Conservation (phyloP, 2,888 invertebrate species). For the Drosophila paracracens region DNA sequence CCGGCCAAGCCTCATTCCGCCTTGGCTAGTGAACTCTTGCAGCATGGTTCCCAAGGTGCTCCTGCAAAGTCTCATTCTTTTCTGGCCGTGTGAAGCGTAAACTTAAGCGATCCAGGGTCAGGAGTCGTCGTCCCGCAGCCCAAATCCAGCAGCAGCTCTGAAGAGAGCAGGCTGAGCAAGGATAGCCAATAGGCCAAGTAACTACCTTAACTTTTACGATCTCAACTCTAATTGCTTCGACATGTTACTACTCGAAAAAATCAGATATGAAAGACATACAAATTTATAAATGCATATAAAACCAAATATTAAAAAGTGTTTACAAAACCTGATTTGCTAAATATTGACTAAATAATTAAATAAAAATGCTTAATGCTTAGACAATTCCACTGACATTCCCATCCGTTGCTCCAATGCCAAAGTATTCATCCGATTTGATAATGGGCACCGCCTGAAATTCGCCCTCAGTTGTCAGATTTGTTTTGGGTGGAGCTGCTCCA, state of each 20-base stretch:
- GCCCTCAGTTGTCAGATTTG: constrained; percentile 73
- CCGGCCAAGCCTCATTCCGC: constrained; percentile 18
- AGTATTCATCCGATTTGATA: constrained; percentile 83
- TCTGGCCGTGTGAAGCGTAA: neutral
- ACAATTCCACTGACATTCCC: neutral
- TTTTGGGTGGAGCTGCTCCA: constrained; percentile 30
- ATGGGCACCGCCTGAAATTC: constrained; percentile 82
- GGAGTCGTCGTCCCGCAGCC: constrained; percentile 44
- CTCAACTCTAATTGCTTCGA: constrained; percentile 10
- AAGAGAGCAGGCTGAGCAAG: constrained; percentile 44
- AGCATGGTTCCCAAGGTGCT: constrained; percentile 18
- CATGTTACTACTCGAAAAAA: constrained; percentile 22
- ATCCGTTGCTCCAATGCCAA: constrained; percentile 48
- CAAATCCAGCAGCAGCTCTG: constrained; percentile 36
- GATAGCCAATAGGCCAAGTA: constrained; percentile 14
- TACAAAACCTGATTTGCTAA: constrained; percentile 32
- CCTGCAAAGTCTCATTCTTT: neutral
- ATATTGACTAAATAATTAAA: constrained; percentile 20
- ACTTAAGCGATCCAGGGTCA: constrained; percentile 63
- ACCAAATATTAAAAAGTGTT: constrained; percentile 29
- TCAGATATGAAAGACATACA: constrained; percentile 17
- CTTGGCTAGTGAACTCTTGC: constrained; percentile 1
- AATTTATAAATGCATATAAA: constrained; percentile 30
- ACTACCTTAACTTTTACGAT: neutral
- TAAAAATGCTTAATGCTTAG: neutral